phyloP scores from a whole-genome alignment of 1,140 invertebrate species.

The Vollenhovia emeryi region DNA sequence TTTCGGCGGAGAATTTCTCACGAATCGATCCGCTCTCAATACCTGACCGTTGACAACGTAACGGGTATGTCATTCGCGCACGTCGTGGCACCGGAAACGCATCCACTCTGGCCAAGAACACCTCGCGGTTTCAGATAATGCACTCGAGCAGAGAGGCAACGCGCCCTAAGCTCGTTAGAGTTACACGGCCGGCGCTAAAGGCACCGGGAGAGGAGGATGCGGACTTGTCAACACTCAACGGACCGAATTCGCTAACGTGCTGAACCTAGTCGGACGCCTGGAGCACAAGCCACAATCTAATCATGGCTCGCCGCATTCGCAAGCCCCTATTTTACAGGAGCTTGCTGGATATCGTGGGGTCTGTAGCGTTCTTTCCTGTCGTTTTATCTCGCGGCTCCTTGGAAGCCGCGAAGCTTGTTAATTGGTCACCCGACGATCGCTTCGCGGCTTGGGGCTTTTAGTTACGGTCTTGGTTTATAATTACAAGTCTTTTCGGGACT shows the following conservation, averaged over 20 bases:
- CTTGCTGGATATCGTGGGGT: conserved; percentile 42
- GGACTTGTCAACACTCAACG: conserved; percentile 82
- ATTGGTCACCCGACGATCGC: background rate
- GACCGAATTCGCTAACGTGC: conserved; percentile 81
- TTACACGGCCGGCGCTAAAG: conserved; percentile 77
- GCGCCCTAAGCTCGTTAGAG: conserved; percentile 80
- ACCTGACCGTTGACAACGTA: conserved; percentile 37
- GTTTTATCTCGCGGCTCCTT: conserved; percentile 52
- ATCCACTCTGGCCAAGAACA: conserved; percentile 68
- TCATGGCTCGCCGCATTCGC: conserved; percentile 81
- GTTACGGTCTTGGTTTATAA: background rate
- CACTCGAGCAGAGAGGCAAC: conserved; percentile 68
- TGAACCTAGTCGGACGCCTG: conserved; percentile 79
- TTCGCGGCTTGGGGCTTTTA: background rate
- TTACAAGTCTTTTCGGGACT: background rate
- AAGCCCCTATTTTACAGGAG: conserved; percentile 74
- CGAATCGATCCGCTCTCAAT: background rate
- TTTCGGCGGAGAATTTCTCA: background rate
- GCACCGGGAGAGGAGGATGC: conserved; percentile 74
- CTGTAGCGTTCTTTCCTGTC: conserved; percentile 46
- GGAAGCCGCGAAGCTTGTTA: background rate
- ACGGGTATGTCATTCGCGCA: conserved; percentile 49
- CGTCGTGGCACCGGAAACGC: conserved; percentile 58
- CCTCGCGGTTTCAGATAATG: conserved; percentile 75
- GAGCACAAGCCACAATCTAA: conserved; percentile 81